Evolutionary conservation across 2,888 invertebrate species (phyloP), one percentile per base, ranked within the genome.

Genomic region (Lottia gigantea): DNA sequence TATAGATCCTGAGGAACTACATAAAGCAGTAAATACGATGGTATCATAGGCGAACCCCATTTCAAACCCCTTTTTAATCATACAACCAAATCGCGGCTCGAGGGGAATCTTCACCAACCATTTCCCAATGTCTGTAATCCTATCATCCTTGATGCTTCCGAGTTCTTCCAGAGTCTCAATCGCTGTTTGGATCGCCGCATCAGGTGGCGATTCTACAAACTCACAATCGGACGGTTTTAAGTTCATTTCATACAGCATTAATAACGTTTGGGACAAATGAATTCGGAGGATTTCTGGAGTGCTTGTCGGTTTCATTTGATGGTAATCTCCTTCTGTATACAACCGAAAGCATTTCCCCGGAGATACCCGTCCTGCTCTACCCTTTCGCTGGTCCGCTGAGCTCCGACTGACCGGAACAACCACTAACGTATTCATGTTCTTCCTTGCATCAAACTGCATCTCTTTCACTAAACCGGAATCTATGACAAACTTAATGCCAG

Each of bases 211-310:
- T 63, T 88, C 80, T 1, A 88, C 85, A 79, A 86, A 89, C 46
- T 88, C 85, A 76, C 88, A 89, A 7, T 74, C 69, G 7, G 78
- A 40, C 11, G 78, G 80, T 66, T 82, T 76, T 68, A 88, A 82
- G 7, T 85, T 85, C 47, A 89, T 79, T 40, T 83, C 81, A 26
- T 85, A 71, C 7, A 88, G 81, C 62, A 85, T n/a, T n/a, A n/a
- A n/a, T n/a, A n/a, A n/a, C n/a, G n/a, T n/a, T n/a, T n/a, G n/a
- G n/a, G n/a, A n/a, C n/a, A n/a, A n/a, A n/a, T n/a, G n/a, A n/a
- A n/a, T n/a, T n/a, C n/a, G n/a, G n/a, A n/a, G n/a, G n/a, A 89
- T 88, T 76, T 89, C 89, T 46, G 89, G 88, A 45, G 77, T 74
- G 25, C 82, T 76, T 45, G 63, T 76, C 46, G 74, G 72, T 6